A percentile compares a stretch with the other conserved stretches of the same genome.
Evolutionary conservation across 2,113 vertebrate genomes (phyloP).

Genomic region (Oryzias javanicus): DNA sequence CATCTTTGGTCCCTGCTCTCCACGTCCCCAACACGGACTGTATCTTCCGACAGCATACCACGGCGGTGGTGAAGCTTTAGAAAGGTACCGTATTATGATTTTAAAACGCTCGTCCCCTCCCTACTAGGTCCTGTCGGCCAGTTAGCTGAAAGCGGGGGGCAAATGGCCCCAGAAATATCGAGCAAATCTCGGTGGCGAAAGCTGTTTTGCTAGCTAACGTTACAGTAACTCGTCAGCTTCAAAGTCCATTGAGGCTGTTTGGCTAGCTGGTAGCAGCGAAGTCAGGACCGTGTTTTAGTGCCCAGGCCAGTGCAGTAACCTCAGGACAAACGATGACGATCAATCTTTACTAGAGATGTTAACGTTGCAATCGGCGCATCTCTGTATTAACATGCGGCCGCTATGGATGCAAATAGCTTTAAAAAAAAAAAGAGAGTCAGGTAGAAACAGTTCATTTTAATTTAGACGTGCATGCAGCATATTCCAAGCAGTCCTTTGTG

Average conservation of each 20-base stretch:
- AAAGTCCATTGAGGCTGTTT: slow-evolving; percentile 64
- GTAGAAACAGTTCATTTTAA: slow-evolving; percentile 4
- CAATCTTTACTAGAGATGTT: slow-evolving; percentile 15
- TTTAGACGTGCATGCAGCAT: slow-evolving; percentile 13
- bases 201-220: slow-evolving; percentile 52
- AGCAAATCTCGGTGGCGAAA: slow-evolving; percentile 47
- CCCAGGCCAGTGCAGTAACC: slow-evolving; percentile 51
- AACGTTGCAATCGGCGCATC: slow-evolving; percentile 30
- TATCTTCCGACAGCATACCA: slow-evolving; percentile 83
- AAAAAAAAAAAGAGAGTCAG: slow-evolving; percentile 12
- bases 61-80: slow-evolving; percentile 82
- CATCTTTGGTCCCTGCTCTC: slow-evolving; percentile 97
- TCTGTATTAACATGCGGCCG: slow-evolving; percentile 14
- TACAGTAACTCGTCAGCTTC: slow-evolving; percentile 54
- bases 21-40: slow-evolving; percentile 89
- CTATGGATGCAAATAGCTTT: slow-evolving; percentile 13
- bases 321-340: slow-evolving; percentile 38
- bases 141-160: slow-evolving; percentile 23
- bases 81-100: slow-evolving; percentile 78
- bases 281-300: slow-evolving; percentile 45
- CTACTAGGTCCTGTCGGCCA: not conserved
- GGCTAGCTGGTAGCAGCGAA: slow-evolving; percentile 65
- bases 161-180: slow-evolving; percentile 41
- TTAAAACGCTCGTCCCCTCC: slow-evolving; percentile 20
- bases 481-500: slow-evolving; percentile 41